Conservation (phyloP, 2,888 invertebrate species). For the Micoletzkya japonica region DNA sequence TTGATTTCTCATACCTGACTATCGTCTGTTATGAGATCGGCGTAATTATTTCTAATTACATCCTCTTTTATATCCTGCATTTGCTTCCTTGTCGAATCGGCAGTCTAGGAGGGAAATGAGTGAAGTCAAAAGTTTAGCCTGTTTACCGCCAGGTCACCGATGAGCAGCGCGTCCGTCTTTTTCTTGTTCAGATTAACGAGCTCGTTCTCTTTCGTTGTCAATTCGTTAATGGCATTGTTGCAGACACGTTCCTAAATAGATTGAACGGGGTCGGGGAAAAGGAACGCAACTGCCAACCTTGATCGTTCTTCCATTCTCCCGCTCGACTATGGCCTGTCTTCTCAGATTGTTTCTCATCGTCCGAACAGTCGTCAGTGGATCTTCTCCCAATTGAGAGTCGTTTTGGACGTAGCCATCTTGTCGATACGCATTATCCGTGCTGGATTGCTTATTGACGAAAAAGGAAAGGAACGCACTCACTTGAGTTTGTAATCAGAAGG, state of each 20-base stretch:
- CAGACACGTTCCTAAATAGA: slow-evolving; percentile 41
- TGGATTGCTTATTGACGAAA: slow-evolving; percentile 27
- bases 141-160: slow-evolving; percentile 38
- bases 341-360: slow-evolving; percentile 48
- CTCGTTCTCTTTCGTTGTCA: slow-evolving; percentile 45
- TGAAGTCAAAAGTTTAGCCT: background rate
- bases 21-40: slow-evolving; percentile 45
- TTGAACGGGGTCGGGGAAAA: too few relatives aligned
- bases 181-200: slow-evolving; percentile 39
- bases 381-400: slow-evolving; percentile 43
- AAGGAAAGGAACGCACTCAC: background rate
- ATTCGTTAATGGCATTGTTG: slow-evolving; percentile 40
- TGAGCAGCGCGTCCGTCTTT: slow-evolving; percentile 46
- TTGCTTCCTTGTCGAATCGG: slow-evolving; percentile 33
- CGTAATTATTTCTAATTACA: slow-evolving; percentile 44
- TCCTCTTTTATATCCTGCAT: slow-evolving; percentile 42
- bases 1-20: slow-evolving; percentile 25
- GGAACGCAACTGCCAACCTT: slow-evolving; percentile 26
- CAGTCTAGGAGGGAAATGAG: slow-evolving; percentile 15
- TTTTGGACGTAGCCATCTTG: slow-evolving; percentile 39
- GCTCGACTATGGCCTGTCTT: slow-evolving; percentile 27
- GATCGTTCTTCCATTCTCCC: slow-evolving; percentile 30
- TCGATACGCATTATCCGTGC: slow-evolving; percentile 39
- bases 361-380: slow-evolving; percentile 47
- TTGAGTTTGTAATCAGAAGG: slow-evolving; percentile 12